phyloP scores from a whole-genome alignment of 2,797 vertebrate species.

The Hemitrygon akajei region DNA sequence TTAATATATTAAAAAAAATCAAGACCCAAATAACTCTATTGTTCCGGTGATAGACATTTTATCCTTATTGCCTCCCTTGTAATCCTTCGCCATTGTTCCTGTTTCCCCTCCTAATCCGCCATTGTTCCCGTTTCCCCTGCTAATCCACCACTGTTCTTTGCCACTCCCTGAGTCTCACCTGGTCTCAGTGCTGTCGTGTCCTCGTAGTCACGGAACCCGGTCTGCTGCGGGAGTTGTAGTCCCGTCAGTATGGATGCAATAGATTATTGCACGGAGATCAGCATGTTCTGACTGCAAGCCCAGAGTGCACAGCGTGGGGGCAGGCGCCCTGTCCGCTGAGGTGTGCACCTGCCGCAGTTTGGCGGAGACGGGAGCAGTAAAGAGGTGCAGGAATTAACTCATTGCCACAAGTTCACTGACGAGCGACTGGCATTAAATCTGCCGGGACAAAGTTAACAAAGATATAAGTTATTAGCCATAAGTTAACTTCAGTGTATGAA shows the following conservation, averaged over 20 bases:
- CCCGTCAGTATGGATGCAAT: no score
- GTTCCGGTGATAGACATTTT: background rate
- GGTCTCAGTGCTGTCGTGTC: background rate
- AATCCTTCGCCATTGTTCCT: no score
- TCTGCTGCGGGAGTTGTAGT: background rate
- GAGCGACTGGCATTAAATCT: background rate
- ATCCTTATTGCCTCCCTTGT: background rate
- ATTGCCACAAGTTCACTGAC: background rate
- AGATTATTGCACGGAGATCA: background rate
- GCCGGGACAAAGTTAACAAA: background rate
- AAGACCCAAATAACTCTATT: background rate
- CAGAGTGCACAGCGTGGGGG: background rate
- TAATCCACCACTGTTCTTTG: background rate
- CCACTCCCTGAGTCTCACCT: constrained; percentile 9
- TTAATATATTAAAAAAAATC: no score
- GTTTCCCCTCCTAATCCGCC: background rate
- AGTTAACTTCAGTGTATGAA: background rate
- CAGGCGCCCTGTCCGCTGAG: background rate
- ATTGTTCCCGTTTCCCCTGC: background rate
- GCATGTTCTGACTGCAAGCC: background rate
- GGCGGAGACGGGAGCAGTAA: background rate
- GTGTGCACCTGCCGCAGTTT: background rate
- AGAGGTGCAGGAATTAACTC: background rate
- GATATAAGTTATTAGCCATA: background rate
- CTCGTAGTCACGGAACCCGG: background rate